Base-by-base conservation (phyloP, 2,797 vertebrate species). In the Melopsittacus undulatus region DNA sequence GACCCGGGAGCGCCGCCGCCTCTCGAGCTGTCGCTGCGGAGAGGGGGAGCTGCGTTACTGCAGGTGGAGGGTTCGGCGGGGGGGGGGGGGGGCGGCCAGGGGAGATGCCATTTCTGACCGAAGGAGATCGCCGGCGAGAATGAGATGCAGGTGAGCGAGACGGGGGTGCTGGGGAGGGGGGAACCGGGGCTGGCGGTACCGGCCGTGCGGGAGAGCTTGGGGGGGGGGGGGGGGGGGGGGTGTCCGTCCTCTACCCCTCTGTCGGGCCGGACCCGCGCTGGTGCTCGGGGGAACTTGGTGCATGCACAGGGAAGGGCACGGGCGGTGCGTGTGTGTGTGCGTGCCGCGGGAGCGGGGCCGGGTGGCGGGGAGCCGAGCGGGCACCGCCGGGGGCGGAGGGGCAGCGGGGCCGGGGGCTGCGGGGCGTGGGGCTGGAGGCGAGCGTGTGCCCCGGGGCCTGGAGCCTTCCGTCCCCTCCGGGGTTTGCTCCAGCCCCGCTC, bases 131-230 rank as follows among this genome's bases (percentile, higher is more conserved):
- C 96, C 95, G 69, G 96, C 95, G 96, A 95, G 93, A 67, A 97
- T 96, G 97, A 97, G 91, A 97, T 97, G 97, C 97, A 96, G 98
- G 98, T 97, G 92, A 97, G 97, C 69, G 68, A 42, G 54, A 29
- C 27, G 43, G 52, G 76, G 61, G 23, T 38, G 19, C 19, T 13
- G 77, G 57, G 32, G 51, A 46, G 23, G 16, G 23, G 23, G 6
- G 32, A 32, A 11, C 30, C 13, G 48, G 29, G 12, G 29, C 74
- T 77, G 89, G 32, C 48, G 40, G 85, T 18, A 78, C 68, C 52
- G n/a, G 76, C 67, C 91, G 78, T 23, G 75, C 59, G 48, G 64
- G 54, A 19, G 73, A 40, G 77, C 52, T 19, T 34, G 82, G 34
- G 21, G 4, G 13, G 19, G 52, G 66, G 7, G 4, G 13, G 19